phyloP scores from a whole-genome alignment of 2,797 vertebrate genomes.

The Anguilla pacifica region DNA sequence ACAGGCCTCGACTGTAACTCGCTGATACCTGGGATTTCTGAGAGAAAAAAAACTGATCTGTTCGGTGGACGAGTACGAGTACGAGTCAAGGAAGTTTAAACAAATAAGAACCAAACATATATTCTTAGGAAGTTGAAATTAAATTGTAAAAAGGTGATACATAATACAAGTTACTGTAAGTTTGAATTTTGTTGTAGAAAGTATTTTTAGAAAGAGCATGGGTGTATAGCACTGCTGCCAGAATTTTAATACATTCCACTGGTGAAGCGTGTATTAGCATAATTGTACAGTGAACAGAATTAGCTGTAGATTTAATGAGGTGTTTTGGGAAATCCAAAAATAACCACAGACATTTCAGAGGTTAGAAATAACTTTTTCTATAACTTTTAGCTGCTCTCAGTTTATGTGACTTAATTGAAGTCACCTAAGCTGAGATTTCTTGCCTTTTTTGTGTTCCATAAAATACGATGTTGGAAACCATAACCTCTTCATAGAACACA shows the following conservation, averaged over 20 bases:
- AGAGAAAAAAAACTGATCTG: background rate
- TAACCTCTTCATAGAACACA: background rate
- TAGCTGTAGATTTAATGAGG: conserved; percentile 21
- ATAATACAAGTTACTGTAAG: background rate
- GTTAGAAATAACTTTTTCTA: background rate
- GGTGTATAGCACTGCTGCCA: background rate
- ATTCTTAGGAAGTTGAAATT: background rate
- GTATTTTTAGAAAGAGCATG: background rate
- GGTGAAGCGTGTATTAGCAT: conserved; percentile 8
- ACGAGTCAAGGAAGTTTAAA: background rate
- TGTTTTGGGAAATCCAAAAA: conserved; percentile 4
- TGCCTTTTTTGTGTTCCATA: background rate
- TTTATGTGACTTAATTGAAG: background rate
- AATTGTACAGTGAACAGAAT: background rate
- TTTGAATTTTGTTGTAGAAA: too few species aligned
- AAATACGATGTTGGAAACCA: background rate
- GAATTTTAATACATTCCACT: conserved; percentile 16
- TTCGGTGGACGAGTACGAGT: background rate
- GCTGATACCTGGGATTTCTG: background rate
- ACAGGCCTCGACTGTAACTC: background rate
- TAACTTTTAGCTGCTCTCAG: background rate
- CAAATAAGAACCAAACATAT: background rate
- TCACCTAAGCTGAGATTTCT: background rate
- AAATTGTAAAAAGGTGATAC: background rate
- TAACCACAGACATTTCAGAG: background rate